Percentiles rank a stretch among this genome's conserved stretches.
These are phyloP conservation scores for Meiosimyza decipiens DNA, from an alignment of 2,888 invertebrate species.

Conservation along the genomic window DNA sequence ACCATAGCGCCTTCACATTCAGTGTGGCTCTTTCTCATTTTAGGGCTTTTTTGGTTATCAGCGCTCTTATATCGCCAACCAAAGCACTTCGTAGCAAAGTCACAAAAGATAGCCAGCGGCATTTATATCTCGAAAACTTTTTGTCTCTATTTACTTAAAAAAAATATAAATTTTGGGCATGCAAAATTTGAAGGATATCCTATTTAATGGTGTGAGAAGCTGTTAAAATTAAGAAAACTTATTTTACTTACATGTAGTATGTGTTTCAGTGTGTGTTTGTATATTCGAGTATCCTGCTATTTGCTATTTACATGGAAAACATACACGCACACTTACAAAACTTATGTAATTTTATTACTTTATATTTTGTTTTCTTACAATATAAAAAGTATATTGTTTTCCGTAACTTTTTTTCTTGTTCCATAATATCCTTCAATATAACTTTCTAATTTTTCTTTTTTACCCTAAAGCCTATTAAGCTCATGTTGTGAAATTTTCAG, in stretches of 20 bases:
- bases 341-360: neutral
- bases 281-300: neutral
- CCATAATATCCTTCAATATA: neutral
- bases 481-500: slow-evolving; percentile 15
- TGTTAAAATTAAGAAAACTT: slow-evolving; percentile 32
- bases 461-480: slow-evolving; percentile 11
- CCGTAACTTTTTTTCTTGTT: neutral
- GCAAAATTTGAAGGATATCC: slow-evolving; percentile 20
- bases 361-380: neutral
- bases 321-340: neutral
- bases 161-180: slow-evolving; percentile 5
- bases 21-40: no score
- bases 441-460: neutral
- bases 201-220: slow-evolving; percentile 26
- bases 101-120: slow-evolving; percentile 24
- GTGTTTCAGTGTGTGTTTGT: neutral
- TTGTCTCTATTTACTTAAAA: slow-evolving; percentile 29
- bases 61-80: slow-evolving; percentile 6
- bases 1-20: neutral
- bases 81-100: slow-evolving; percentile 28
- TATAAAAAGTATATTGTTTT: neutral
- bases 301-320: neutral
- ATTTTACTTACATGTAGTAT: neutral
- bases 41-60: slow-evolving; percentile 2
- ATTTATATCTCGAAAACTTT: slow-evolving; percentile 27